These are phyloP conservation scores for Yoshiicerus persimilis DNA, from an alignment of 1,140 invertebrate genomes.

Conservation along the genomic window DNA sequence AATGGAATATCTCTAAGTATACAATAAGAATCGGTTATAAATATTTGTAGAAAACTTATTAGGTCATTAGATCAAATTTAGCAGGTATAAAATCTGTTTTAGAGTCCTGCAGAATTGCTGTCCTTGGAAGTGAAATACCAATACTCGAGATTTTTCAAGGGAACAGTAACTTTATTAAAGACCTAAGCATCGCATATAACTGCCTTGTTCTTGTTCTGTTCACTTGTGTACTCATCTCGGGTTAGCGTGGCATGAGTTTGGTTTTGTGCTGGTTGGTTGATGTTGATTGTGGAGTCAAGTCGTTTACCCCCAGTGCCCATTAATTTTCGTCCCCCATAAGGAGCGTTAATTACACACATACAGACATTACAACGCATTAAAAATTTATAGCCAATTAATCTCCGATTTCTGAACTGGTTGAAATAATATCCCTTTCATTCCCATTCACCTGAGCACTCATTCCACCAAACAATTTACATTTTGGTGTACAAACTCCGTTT, in stretches of 20 bases:
- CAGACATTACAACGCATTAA: conserved; percentile 25
- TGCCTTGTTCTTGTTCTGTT: background rate
- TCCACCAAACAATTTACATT: background rate
- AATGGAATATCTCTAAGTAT: too few species aligned
- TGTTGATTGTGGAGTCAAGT: background rate
- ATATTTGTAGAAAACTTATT: too few species aligned
- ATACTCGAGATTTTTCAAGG: background rate
- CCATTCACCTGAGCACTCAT: background rate
- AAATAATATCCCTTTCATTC: conserved; percentile 27
- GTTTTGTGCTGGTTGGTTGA: background rate
- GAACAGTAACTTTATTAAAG: background rate
- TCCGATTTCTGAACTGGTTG: conserved; percentile 36
- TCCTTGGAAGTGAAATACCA: too few species aligned
- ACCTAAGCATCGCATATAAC: background rate
- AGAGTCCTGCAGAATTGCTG: too few species aligned
- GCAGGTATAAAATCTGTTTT: too few species aligned
- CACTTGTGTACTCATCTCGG: background rate
- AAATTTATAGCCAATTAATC: conserved; percentile 39
- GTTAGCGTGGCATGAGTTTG: background rate
- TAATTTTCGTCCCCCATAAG: conserved; percentile 32
- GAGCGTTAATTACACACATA: conserved; percentile 33
- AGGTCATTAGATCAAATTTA: too few species aligned
- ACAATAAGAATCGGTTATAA: too few species aligned
- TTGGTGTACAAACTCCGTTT: background rate
- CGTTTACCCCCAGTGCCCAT: conserved; percentile 24